Base-by-base conservation (phyloP, 2,113 vertebrate genomes). In the Pterocles burchelli region DNA sequence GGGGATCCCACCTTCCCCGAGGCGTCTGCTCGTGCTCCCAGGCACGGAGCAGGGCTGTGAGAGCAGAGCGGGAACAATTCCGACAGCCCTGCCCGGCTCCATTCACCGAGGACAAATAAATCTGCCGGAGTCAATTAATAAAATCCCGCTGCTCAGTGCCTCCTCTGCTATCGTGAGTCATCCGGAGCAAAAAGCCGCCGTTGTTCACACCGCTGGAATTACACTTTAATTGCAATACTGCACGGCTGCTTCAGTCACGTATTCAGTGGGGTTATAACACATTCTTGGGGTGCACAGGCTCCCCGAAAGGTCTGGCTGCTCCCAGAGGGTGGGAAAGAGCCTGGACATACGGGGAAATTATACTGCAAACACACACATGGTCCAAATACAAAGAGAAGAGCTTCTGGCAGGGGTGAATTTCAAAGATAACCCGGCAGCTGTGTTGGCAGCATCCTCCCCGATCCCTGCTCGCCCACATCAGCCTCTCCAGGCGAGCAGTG, bases 111-210 rank as follows among this genome's bases (percentile, higher is more conserved):
- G 77, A 87, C 68, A 87, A 93, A 93, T 70, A 73, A 74, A 91
- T 89, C 85, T 33, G 2, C 90, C 57, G 88, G 92, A 89, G 92
- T 87, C 81, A 61, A 74, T 93, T 91, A 93, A 84, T 87, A 78
- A 89, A 94, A 87, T 45, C 24, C 70, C 24, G 85, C 81, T 84
- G 58, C 88, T 93, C 7, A 0, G 46, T n/a, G 76, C 90, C 89
- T 95, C 84, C 95, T 93, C 87, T 38, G 7, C 92, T 45, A 28
- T 55, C 88, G 15, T 77, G 94, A 95, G 59, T 93, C 92, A 87
- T 4, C 81, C 81, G 33, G 4, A 87, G 92, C 54, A 29, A 94
- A 89, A 65, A 87, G 90, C 73, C 20, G 2, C 80, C 76, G 20
- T 52, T 86, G 92, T 91, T 94, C 76, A 22, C 92, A 73, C 92